Conservation (phyloP, 2,113 vertebrate species). For the Spilogale gracilis region DNA sequence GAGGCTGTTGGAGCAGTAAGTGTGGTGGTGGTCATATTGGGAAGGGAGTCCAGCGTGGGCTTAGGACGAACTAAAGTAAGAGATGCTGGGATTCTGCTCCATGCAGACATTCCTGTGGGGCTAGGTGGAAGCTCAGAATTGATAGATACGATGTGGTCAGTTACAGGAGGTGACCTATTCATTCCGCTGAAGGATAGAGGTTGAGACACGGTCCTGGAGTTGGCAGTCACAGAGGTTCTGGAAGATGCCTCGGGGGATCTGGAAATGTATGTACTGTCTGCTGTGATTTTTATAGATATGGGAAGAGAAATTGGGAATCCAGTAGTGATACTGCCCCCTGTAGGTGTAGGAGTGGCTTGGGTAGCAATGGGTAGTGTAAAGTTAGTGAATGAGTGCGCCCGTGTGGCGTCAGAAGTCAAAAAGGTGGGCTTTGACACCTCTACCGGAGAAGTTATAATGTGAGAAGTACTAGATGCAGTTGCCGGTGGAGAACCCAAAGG, state of each 20-base stretch:
- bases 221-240: constrained; percentile 32
- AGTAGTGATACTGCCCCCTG: background rate
- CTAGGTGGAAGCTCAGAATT: background rate
- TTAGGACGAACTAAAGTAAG: constrained; percentile 48
- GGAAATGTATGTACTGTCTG: background rate
- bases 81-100: constrained; percentile 33
- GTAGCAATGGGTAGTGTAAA: background rate
- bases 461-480: background rate
- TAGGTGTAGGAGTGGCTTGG: background rate
- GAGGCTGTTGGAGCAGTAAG: background rate
- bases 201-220: constrained; percentile 40
- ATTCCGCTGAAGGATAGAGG: background rate
- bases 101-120: background rate
- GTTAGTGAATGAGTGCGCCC: background rate
- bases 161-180: constrained; percentile 13
- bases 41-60: background rate
- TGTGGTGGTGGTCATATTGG: constrained; percentile 1
- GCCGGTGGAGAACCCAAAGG: background rate
- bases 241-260: background rate
- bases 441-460: background rate
- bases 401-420: constrained; percentile 12
- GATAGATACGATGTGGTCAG: background rate
- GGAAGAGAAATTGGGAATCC: constrained; percentile 27
- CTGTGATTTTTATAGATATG: background rate
- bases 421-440: constrained; percentile 30